Percentiles rank a stretch among this genome's conserved stretches.
phyloP scores from a whole-genome alignment of 2,113 vertebrate genomes.

The human (Homo sapiens) region DNA sequence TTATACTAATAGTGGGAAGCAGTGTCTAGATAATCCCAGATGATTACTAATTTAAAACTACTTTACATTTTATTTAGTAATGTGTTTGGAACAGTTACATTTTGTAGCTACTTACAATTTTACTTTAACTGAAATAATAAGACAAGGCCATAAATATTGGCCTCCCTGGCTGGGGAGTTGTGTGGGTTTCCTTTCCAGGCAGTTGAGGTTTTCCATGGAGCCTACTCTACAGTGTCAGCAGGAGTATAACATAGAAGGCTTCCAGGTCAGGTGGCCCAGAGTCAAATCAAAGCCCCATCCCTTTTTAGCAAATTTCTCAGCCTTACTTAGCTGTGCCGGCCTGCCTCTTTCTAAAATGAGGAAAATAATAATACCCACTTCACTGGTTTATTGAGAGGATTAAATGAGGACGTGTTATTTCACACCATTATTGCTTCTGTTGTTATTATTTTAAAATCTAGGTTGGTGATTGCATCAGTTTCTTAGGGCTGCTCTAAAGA shows the following conservation, averaged over 20 bases:
- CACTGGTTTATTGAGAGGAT: neutral
- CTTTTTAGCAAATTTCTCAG: neutral
- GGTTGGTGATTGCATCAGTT: neutral
- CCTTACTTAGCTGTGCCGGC: neutral
- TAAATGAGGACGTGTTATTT: neutral
- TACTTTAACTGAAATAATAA: neutral
- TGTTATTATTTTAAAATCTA: neutral
- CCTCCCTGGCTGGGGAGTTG: accelerated
- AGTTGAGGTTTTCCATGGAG: neutral
- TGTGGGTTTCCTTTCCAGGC: neutral
- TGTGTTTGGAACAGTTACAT: neutral
- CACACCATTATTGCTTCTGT: neutral
- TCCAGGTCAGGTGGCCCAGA: neutral
- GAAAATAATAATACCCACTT: neutral
- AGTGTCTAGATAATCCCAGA: neutral
- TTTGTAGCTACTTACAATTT: neutral
- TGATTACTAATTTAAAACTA: neutral
- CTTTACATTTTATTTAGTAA: neutral
- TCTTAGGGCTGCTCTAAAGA: neutral
- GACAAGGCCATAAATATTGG: neutral
- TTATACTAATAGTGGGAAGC: neutral
- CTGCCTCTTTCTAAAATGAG: neutral
- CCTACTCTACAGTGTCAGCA: neutral
- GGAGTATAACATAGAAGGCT: neutral
- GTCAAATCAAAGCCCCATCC: neutral